Base-by-base conservation (phyloP, 92 coral and sea anemone genomes). In the Epizoanthus ramosus region DNA sequence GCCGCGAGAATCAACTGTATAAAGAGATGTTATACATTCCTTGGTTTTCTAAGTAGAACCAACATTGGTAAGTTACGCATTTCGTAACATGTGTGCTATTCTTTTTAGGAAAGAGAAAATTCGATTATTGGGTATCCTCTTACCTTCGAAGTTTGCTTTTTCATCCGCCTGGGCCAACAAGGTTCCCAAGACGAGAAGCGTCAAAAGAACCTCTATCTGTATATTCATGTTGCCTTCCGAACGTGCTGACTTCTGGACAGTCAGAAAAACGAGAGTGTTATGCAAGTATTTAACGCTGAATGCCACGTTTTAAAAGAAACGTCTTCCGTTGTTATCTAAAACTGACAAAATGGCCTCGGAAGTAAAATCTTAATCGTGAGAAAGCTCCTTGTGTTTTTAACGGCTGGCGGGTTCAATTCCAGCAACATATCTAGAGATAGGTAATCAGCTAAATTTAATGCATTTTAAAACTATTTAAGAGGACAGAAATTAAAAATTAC, bases 381-480 rank as follows among this genome's bases (percentile, higher is more conserved):
- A 67, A 67, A 15, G 39, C 3, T 9, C 71, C 71, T 65, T 45
- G 17, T 65, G 71, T 65, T 37, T 65, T 65, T 15, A 65, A 28
- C 35, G 39, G 70, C 70, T 65, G 70, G 39, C 70, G 28, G 70
- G 70, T 10, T 63, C 6, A 65, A 65, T 41, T 67, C 39, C 28
- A 33, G n/a, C 71, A 67, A 33, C 9, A 2, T 67, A 67, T 41
- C 71, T 25, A 67, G 39, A 15, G n/a, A 13, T 16, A 33, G 35
- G 71, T 67, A 67, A 31, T 14, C 39, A 15, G 18, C 18, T 15
- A 33, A 28, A 28, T 67, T 13, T 41, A 33, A 67, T 15, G 50
- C 3, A 67, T 67, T 67, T 67, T 10, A 67, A 67, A 67, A 67
- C 1, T 31, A 64, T 64, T 66, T 31, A 6, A 9, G 33, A 3